A percentile compares a stretch with the other conserved stretches of the same genome.
Evolutionary conservation across 2,888 invertebrate genomes (phyloP).

Genomic region (Melolontha melolontha): DNA sequence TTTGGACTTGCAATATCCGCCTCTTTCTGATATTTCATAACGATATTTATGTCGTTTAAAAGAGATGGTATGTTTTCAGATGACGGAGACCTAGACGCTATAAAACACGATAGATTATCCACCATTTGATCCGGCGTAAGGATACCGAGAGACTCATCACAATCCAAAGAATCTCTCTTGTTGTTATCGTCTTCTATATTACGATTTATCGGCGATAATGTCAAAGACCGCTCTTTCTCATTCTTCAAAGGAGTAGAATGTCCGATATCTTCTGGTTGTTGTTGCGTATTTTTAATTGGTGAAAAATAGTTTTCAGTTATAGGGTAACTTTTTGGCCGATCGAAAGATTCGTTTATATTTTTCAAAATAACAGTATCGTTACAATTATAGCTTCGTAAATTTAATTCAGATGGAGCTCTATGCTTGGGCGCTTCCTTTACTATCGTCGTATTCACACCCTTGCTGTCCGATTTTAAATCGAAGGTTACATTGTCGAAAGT

Average conservation of each 20-base stretch:
- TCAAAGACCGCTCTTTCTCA: constrained; percentile 11
- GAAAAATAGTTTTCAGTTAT: constrained; percentile 36
- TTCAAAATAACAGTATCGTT: constrained; percentile 39
- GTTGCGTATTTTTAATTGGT: constrained; percentile 14
- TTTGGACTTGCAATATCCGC: constrained; percentile 58
- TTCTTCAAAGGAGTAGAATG: constrained; percentile 35
- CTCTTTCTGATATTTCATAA: constrained; percentile 43
- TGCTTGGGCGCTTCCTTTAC: constrained; percentile 35
- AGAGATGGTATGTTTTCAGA: constrained; percentile 64
- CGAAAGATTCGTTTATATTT: constrained; percentile 39
- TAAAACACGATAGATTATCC: constrained; percentile 66
- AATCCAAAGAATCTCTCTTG: constrained; percentile 84
- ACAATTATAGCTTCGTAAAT: constrained; percentile 31
- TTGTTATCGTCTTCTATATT: constrained; percentile 51
- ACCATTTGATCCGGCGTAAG: constrained; percentile 91
- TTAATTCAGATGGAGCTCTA: constrained; percentile 41
- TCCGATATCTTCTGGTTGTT: neutral
- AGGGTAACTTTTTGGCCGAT: constrained; percentile 37
- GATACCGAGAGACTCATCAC: constrained; percentile 87
- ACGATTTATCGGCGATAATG: constrained; percentile 28
- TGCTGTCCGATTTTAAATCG: constrained; percentile 27
- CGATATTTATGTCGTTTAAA: constrained; percentile 46
- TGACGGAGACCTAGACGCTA: constrained; percentile 67
- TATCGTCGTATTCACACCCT: constrained; percentile 22
- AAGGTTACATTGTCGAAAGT: constrained; percentile 31